These are phyloP conservation scores for Montipora capitata DNA, from an alignment of 92 coral and sea anemone species.

Conservation along the genomic window DNA sequence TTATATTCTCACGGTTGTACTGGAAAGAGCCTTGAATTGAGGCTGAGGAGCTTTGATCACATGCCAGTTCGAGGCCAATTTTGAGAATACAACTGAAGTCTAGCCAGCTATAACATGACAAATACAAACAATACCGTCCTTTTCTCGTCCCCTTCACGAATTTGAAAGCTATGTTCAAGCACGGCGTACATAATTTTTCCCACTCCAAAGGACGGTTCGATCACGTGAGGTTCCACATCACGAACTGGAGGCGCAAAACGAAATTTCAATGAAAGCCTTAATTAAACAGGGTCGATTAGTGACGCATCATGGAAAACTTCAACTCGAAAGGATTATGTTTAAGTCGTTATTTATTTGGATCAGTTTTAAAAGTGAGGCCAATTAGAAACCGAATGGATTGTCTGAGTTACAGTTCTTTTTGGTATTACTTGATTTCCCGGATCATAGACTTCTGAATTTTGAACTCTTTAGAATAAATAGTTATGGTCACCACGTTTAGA, in stretches of 20 bases:
- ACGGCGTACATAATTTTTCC: constrained; percentile 97
- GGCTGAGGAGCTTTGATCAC: too few species aligned
- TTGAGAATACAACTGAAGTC: too few species aligned
- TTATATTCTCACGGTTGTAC: too few species aligned
- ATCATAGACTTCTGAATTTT: constrained; percentile 90
- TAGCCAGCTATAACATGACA: too few species aligned
- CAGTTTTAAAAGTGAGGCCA: too few species aligned
- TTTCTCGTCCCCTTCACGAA: constrained; percentile 98
- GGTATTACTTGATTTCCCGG: constrained; percentile 91
- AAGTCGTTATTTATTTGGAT: too few species aligned
- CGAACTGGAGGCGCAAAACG: constrained; percentile 74
- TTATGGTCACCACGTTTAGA: constrained; percentile 76
- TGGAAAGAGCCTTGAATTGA: too few species aligned
- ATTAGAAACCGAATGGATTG: too few species aligned
- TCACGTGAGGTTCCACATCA: constrained; percentile 98
- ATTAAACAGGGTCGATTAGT: neutral
- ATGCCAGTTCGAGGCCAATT: too few species aligned
- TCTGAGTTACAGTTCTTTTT: constrained; percentile 80
- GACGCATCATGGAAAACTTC: too few species aligned
- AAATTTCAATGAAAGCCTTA: neutral
- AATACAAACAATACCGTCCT: constrained; percentile 82
- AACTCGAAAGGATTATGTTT: too few species aligned
- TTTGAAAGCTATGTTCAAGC: constrained; percentile 92
- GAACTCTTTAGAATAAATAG: constrained; percentile 79
- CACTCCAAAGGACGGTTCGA: constrained; percentile 99